phyloP scores from a whole-genome alignment of 2,888 invertebrate genomes.

The Lepidocyrtoides sp. region DNA sequence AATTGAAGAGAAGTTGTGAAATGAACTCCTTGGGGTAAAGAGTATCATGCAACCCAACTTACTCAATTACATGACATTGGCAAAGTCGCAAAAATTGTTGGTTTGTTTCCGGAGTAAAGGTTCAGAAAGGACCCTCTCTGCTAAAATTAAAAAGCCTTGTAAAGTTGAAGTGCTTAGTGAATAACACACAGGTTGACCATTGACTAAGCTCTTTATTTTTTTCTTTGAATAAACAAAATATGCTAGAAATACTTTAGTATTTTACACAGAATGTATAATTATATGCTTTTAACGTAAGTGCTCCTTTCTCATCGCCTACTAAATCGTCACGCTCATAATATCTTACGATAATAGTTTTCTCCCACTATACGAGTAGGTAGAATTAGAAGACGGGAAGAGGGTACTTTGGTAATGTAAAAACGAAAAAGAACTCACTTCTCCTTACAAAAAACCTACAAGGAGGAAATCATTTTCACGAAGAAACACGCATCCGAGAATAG shows the following conservation, averaged over 20 bases:
- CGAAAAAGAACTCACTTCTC: background rate
- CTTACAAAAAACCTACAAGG: too few species aligned
- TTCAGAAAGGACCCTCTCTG: too few species aligned
- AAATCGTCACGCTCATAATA: background rate
- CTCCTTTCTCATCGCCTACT: background rate
- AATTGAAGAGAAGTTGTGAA: too few species aligned
- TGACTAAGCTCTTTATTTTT: background rate
- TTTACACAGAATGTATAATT: too few species aligned
- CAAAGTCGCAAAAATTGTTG: too few species aligned
- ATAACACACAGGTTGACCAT: conserved; percentile 11
- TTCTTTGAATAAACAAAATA: conserved; percentile 1
- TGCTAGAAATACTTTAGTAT: too few species aligned
- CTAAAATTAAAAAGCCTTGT: too few species aligned
- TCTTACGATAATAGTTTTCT: background rate
- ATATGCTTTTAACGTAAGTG: conserved; percentile 40
- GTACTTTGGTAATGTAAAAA: conserved; percentile 1
- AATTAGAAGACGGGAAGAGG: background rate
- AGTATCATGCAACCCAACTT: too few species aligned
- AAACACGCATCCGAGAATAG: background rate
- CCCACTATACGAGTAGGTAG: too few species aligned
- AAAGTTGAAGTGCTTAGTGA: background rate
- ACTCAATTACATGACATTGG: too few species aligned
- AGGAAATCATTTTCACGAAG: background rate
- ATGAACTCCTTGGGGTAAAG: too few species aligned
- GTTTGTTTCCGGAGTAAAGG: too few species aligned